Base-by-base conservation (phyloP, 2,888 invertebrate species). In the Beris morrisii region DNA sequence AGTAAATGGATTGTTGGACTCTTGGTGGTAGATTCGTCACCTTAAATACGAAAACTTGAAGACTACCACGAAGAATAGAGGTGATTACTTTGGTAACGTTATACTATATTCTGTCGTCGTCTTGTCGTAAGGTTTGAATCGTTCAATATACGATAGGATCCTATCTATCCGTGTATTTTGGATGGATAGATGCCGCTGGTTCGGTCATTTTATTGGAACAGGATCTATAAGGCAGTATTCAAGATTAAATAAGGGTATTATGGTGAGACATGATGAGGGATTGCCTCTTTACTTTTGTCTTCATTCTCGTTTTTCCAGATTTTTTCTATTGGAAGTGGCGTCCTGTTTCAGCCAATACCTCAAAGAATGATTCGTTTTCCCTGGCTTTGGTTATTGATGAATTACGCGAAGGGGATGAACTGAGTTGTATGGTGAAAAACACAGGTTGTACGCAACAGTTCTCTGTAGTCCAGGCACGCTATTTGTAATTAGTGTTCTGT, bases 191-290 rank as follows among this genome's bases (percentile, higher is more conserved):
- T 38, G 38, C 9, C 38, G 38, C 38, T 38, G 38, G 38, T 38
- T 5, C 38, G 38, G 7, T 38, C 38, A 9, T 38, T 38, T 38
- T 38, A 38, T 38, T 7, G 38, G 38, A 38, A 38, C 38, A 9
- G 38, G 38, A 38, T 38, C 69, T 72, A 72, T 71, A 71, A 72
- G 71, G 70, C 69, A 70, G 69, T 71, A 69, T 69, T 69, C 68
- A 70, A 69, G 71, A 72, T 72, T 72, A 72, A 72, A 71, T 72
- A 72, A 70, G 71, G 71, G 71, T 71, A 72, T 72, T 71, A 71
- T 66, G 56, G 67, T 61, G 63, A 69, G 64, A 69, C 67, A 70
- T 65, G 69, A 71, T 72, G 71, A 72, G 69, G 71, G 71, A 71
- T 70, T 70, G 71, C 69, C 69, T 66, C 65, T 55, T 68, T 71